Evolutionary conservation across 2,797 vertebrate genomes (phyloP), one percentile per base, ranked within the genome.

Genomic region (Amblyraja radiata): DNA sequence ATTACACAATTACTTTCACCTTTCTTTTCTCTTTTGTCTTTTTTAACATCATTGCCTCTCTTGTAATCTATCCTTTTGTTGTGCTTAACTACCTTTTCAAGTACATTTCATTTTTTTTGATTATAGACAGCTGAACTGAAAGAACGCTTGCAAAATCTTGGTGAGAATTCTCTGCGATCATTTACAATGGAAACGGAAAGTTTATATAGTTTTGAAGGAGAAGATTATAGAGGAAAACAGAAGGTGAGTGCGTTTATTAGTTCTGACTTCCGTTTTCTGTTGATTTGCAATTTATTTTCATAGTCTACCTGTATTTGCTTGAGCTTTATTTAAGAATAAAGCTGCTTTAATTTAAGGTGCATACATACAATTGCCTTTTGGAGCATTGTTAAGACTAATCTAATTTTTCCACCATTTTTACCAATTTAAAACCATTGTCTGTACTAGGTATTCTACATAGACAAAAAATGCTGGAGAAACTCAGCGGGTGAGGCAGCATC

Each of bases 151-250:
- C 95, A 97, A 94, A 97, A 97, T 74, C 97, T 98, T 95, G 97
- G 97, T 1, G 97, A 98, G 94, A 97, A 97, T 94, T 97, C 97
- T 4, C 95, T 98, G 73, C 95, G 97, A 94, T 97, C 97, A 94
- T 98, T 98, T 95, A 96, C 97, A 79, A 97, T 98, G 97, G 97
- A 98, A 93, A 96, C 95, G 65, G 97, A 98, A 95, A 98, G 97
- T 94, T 96, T 98, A 83, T 98, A 98, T 95, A 98, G 98, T 93
- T 98, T 98, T 93, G 97, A 98, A 96, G 97, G 97, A 94, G 97
- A 98, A 95, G 97, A 98, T 95, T 98, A 98, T 93, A 96, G 97
- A 95, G 97, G 97, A 94, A 98, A 98, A 94, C 97, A 98, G 93
- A 98, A 98, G 97, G 97, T 98, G 96, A 90, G 86, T 90, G 23